Conservation (phyloP, 2,113 vertebrate genomes). For the Xiphophorus maculatus region DNA sequence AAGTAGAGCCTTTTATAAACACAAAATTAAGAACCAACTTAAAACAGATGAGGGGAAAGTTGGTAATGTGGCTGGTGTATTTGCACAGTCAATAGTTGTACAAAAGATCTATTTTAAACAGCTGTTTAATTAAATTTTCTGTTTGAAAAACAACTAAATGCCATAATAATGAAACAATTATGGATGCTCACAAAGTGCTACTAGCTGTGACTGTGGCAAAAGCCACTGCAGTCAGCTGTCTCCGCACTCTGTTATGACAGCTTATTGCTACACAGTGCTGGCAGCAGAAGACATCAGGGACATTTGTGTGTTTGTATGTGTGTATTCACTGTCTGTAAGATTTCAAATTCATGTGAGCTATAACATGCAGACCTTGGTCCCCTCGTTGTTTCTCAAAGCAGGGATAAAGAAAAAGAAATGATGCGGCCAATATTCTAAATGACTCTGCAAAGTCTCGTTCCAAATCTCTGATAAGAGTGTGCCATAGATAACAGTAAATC, state of each 20-base stretch:
- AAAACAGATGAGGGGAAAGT: background rate
- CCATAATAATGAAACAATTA: background rate
- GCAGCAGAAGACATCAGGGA: conserved; percentile 41
- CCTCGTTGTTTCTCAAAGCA: conserved; percentile 53
- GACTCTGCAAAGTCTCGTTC: conserved; percentile 71
- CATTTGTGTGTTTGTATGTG: conserved; percentile 4
- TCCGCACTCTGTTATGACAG: conserved; percentile 34
- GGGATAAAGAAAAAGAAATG: conserved; percentile 50
- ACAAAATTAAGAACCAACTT: background rate
- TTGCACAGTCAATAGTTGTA: background rate
- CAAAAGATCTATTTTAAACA: background rate
- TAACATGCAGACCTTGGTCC: conserved; percentile 55
- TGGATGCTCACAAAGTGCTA: background rate
- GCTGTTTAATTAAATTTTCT: background rate
- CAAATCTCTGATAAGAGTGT: conserved; percentile 73
- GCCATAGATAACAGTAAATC: conserved; percentile 73
- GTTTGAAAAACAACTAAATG: background rate
- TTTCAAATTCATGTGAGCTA: conserved; percentile 40
- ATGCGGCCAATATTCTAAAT: conserved; percentile 69
- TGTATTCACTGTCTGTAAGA: conserved; percentile 4
- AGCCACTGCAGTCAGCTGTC: conserved; percentile 55
- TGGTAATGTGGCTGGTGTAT: background rate
- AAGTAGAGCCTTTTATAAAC: background rate
- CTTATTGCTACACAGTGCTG: conserved; percentile 46
- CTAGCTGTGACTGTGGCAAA: conserved; percentile 40